Conservation (phyloP, 1,140 invertebrate species). For the Parasteatoda tepidariorum region DNA sequence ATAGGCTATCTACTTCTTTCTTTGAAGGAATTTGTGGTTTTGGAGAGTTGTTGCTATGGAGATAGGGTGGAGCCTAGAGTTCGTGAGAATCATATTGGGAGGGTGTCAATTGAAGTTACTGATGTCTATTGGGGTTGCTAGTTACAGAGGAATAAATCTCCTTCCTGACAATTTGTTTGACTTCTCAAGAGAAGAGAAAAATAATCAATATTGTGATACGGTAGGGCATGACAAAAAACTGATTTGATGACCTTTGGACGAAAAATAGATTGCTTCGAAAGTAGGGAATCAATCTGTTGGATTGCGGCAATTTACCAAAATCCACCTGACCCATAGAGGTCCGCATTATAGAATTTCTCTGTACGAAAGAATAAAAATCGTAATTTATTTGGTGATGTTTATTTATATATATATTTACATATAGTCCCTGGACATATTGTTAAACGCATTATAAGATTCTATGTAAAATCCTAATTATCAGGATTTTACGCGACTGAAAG, state of each 20-base stretch:
- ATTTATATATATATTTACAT: too few species aligned
- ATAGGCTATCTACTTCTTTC: constrained; percentile 1
- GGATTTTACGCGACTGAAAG: too few species aligned
- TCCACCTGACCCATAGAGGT: too few species aligned
- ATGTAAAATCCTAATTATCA: too few species aligned
- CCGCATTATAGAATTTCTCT: too few species aligned
- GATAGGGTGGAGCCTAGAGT: constrained; percentile 23
- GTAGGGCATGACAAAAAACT: neutral
- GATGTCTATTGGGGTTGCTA: constrained; percentile 14
- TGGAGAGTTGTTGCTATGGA: constrained; percentile 9
- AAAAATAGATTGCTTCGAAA: neutral
- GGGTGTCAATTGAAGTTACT: constrained; percentile 32
- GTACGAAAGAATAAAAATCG: too few species aligned
- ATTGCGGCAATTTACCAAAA: neutral
- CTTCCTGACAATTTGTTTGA: constrained; percentile 10
- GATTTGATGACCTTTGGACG: neutral
- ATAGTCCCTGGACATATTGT: too few species aligned
- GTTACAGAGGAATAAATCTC: constrained; percentile 23
- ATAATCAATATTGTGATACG: constrained; percentile 24
- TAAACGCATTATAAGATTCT: too few species aligned
- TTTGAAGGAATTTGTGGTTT: constrained; percentile 19
- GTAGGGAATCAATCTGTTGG: neutral
- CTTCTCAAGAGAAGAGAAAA: constrained; percentile 23
- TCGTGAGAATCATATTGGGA: constrained; percentile 17
- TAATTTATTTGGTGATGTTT: too few species aligned